Base-by-base conservation (phyloP, 23 tunicate species). In the Phallusia fumigata region DNA sequence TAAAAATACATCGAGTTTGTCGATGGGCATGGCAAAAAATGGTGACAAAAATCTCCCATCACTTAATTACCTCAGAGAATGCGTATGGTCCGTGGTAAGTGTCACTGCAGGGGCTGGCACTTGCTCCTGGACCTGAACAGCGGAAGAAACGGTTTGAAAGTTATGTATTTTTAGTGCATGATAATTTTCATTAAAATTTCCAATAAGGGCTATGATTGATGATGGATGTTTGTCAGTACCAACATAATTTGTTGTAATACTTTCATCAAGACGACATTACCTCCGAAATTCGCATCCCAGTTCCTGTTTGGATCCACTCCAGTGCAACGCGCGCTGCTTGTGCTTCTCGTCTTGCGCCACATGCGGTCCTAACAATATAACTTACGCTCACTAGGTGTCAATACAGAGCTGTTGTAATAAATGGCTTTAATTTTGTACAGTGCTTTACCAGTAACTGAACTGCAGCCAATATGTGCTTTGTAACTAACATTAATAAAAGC, bases 291-390 rank as follows among this genome's bases (percentile, higher is more conserved):
- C 45, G 96, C 87, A 52, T 95, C 92, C 79, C 80, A 95, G 79
- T 91, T n/a, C 75, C 99, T 65, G 86, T 95, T 95, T 15, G 95
- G 95, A 83, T 95, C 99, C 18, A 76, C 81, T 65, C 99, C 99
- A 45, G 49, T 64, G 90, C 99, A 95, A 26, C 31, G 73, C 19
- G 65, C 76, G 30, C 26, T 16, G 80, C 87, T 76, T 73, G 78
- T 15, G 2, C 88, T 74, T 76, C 99, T 73, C 0, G 95, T 95
- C 65, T 95, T 95, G 36, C 99, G 65, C 99, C 99, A 95, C 99
- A 95, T 91, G 52, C 99, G 85, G 74, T 95, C 93, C 92, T 92
- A 53, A 49, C 58, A 77, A 36, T 16, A 58, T 10, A 40, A 40
- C 10, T 3, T 10, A 40, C 10, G 5, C 5, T 10, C 47, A 10